A percentile compares a stretch with the other conserved stretches of the same genome.
These are phyloP conservation scores for Ericerus pela DNA, from an alignment of 1,140 invertebrate genomes.

Conservation along the genomic window DNA sequence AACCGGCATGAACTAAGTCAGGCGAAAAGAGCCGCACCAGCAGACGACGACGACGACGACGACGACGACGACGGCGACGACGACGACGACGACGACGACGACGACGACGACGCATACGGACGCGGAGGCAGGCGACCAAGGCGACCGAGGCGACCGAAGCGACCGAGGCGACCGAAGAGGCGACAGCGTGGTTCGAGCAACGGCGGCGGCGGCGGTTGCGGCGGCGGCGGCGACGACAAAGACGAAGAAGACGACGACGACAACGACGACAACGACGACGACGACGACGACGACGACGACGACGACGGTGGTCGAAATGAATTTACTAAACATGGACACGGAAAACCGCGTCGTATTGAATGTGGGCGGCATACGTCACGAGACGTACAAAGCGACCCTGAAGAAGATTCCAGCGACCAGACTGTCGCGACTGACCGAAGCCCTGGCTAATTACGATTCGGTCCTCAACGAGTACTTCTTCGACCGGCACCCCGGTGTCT, in stretches of 20 bases:
- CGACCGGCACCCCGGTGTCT: slow-evolving; percentile 93
- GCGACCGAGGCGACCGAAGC: too few relatives aligned
- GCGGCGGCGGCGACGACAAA: too few relatives aligned
- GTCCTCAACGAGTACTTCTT: slow-evolving; percentile 98
- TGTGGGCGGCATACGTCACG: slow-evolving; percentile 92
- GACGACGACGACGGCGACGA: slow-evolving; percentile 6
- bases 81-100: too few relatives aligned
- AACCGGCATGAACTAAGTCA: slow-evolving; percentile 5
- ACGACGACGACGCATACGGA: too few relatives aligned
- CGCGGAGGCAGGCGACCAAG: too few relatives aligned
- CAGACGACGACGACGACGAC: slow-evolving; percentile 1
- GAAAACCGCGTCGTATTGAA: slow-evolving; percentile 97
- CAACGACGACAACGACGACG: slow-evolving; percentile 2
- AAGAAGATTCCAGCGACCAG: slow-evolving; percentile 91
- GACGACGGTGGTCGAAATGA: slow-evolving; percentile 35
- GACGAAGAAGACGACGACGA: slow-evolving; percentile 3
- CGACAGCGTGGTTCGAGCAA: too few relatives aligned
- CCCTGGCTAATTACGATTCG: slow-evolving; percentile 86
- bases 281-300: slow-evolving; percentile 7
- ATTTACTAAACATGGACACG: slow-evolving; percentile 73
- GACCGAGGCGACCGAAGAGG: too few relatives aligned
- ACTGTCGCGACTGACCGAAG: slow-evolving; percentile 73
- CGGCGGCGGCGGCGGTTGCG: too few relatives aligned
- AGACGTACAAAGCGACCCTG: slow-evolving; percentile 82
- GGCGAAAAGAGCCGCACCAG: background rate